Base-by-base conservation (phyloP, 2,888 invertebrate genomes). In the Aleiodes leptofemur region DNA sequence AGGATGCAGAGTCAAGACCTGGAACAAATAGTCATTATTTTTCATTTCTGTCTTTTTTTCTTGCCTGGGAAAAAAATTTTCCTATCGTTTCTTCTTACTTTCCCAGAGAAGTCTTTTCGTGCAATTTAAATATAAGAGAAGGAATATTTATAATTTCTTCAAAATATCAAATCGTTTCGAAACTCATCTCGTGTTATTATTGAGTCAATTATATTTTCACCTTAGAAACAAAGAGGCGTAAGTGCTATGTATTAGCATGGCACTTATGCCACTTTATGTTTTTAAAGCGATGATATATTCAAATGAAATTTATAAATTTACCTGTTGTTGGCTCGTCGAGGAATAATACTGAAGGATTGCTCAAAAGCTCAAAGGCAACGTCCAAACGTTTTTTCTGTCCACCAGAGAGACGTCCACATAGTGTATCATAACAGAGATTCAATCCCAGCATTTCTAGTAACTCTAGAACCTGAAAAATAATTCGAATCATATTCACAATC, bases 1-100 rank as follows among this genome's bases (percentile, higher is more conserved):
- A 96, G 0, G 97, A 95, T 43, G 95, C 93, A 80, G 97, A 97
- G 88, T 98, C 98, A 83, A 98, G 91, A 56, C 98, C 98, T 79
- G 77, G 6, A 81, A 81, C 6, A 8, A 16, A 50, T 48, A 76
- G 57, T 56, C 55, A 59, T 56, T 43, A 16, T 53, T 55, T 74
- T 72, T 66, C 6, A 14, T 71, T 72, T 16, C 43, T 29, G n/a
- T 48, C 31, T 31, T 38, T 70, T 43, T 43, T 23, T 23, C 34
- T n/a, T 64, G 13, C 34, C n/a, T 48, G 23, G 14, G 64, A 68
- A 7, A 50, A 11, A 23, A 13, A 29, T 11, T 51, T 1, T 23
- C 2, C 23, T 71, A 14, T 34, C 11, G 48, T 13, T 34, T 55
- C 23, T 23, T 23, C 2, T 23, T 23, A 2, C 23, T 23, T 23